These are phyloP conservation scores for Phasianus colchicus DNA, from an alignment of 2,113 vertebrate genomes.

Conservation along the genomic window DNA sequence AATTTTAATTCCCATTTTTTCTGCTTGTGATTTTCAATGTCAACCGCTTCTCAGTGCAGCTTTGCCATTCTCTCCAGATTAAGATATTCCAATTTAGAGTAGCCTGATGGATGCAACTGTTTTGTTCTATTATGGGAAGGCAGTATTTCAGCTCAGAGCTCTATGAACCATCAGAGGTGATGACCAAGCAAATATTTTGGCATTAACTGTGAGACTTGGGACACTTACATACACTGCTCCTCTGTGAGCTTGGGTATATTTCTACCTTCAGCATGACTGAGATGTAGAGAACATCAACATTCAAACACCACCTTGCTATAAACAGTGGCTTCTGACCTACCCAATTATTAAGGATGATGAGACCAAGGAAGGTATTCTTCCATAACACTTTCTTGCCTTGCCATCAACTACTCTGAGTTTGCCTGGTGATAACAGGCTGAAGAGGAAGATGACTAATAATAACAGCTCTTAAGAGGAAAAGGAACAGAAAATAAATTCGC, in stretches of 20 bases:
- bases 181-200: background rate
- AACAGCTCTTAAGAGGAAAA: background rate
- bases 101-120: background rate
- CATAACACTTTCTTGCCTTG: background rate
- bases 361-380: background rate
- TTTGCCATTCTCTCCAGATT: background rate
- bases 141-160: background rate
- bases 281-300: background rate
- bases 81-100: background rate
- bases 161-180: background rate
- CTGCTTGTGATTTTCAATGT: background rate
- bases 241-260: background rate
- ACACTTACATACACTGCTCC: background rate
- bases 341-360: background rate
- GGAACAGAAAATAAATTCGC: background rate
- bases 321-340: background rate
- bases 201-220: background rate
- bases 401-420: background rate
- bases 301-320: background rate
- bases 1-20: slow-evolving; percentile 7
- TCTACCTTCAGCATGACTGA: background rate
- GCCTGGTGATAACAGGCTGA: background rate
- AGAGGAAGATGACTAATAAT: background rate
- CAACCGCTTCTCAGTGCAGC: background rate
- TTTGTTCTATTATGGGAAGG: background rate